Evolutionary conservation across 2,113 vertebrate genomes (phyloP).

Genomic region (Scomber scombrus): DNA sequence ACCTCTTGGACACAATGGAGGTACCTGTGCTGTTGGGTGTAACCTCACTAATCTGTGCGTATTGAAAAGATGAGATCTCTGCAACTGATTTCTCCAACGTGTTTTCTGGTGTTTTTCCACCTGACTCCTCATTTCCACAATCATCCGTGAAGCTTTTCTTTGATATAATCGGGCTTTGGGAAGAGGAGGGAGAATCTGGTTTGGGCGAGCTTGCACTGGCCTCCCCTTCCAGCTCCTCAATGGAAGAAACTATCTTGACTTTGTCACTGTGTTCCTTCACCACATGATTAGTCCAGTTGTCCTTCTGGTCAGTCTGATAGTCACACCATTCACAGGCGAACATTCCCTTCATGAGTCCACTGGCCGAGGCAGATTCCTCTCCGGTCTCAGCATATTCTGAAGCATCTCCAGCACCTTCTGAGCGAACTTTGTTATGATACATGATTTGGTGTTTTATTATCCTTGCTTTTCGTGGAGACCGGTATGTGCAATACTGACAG

Average conservation of each 20-base stretch:
- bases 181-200: constrained; percentile 84
- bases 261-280: constrained; percentile 97
- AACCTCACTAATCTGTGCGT: constrained; percentile 90
- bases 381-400: constrained; percentile 75
- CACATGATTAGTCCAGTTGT: constrained; percentile 95
- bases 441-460: constrained; percentile 96
- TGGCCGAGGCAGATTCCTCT: constrained; percentile 82
- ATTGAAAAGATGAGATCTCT: constrained; percentile 89
- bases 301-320: constrained; percentile 93
- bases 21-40: constrained; percentile 90
- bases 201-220: constrained; percentile 83
- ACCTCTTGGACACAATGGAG: constrained; percentile 93
- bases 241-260: constrained; percentile 93
- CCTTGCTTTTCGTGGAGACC: constrained; percentile 93
- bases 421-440: constrained; percentile 88
- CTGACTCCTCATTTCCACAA: constrained; percentile 84
- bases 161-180: constrained; percentile 87
- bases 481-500: constrained; percentile 97
- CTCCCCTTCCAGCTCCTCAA: constrained; percentile 88
- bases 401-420: constrained; percentile 84
- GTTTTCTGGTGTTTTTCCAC: constrained; percentile 81
- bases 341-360: constrained; percentile 88
- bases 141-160: constrained; percentile 84
- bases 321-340: constrained; percentile 98
- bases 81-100: constrained; percentile 83